These are phyloP conservation scores for Babyrousa celebensis DNA, from an alignment of 2,797 vertebrate species.

Conservation along the genomic window DNA sequence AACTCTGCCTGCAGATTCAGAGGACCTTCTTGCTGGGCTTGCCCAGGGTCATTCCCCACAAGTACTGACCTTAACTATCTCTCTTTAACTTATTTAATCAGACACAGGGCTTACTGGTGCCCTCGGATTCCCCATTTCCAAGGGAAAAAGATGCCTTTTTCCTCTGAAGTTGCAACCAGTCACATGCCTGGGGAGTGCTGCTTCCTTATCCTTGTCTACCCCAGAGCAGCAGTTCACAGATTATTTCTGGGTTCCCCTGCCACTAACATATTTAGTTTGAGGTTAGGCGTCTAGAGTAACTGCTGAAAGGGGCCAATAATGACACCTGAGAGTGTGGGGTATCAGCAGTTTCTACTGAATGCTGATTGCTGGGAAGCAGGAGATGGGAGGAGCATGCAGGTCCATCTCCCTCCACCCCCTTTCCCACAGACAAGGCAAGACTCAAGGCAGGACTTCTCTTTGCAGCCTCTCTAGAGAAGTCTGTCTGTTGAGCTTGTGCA, in stretches of 20 bases:
- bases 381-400: neutral
- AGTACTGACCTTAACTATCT: neutral
- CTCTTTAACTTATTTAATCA: neutral
- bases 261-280: neutral
- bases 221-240: fast-evolving
- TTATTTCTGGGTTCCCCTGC: neutral
- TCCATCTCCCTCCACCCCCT: neutral
- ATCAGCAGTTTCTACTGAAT: neutral
- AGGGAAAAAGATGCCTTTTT: neutral
- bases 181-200: no score
- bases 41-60: neutral
- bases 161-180: neutral
- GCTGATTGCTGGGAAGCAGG: neutral
- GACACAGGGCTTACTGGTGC: neutral
- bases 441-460: neutral
- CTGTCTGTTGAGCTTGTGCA: neutral
- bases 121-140: neutral
- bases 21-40: neutral
- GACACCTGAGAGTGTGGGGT: neutral
- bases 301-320: neutral
- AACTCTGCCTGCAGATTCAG: neutral
- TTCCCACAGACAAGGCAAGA: neutral
- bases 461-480: neutral
- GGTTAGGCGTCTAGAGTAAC: no score
- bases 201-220: neutral